A percentile compares a stretch with the other conserved stretches of the same genome.
Evolutionary conservation across 35 echinoderm and acorn worm genomes (phyloP).

Genomic region (Lytechinus variegatus): DNA sequence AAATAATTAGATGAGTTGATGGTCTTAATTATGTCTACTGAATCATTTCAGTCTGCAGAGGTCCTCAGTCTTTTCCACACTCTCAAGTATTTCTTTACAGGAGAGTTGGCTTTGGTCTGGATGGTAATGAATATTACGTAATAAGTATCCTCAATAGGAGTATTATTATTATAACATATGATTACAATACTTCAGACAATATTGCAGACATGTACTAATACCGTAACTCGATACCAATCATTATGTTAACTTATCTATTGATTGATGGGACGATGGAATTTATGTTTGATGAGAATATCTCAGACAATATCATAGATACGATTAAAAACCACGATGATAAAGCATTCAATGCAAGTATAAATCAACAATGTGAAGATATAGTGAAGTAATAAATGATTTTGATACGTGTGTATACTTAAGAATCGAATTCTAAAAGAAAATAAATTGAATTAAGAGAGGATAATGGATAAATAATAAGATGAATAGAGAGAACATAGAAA

Average conservation of each 20-base stretch:
- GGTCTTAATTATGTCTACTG: constrained; percentile 22
- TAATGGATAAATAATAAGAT: not conserved
- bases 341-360: not conserved
- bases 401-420: no score
- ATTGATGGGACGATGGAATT: not conserved
- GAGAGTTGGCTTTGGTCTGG: not conserved
- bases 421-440: not conserved
- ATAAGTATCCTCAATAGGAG: not conserved
- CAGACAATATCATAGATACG: not conserved
- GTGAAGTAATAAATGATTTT: not conserved
- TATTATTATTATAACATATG: not conserved
- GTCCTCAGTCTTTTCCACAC: not conserved
- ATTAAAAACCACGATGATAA: not conserved
- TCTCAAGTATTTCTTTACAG: not conserved
- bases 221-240: not conserved
- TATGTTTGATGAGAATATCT: not conserved
- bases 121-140: not conserved
- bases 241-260: not conserved
- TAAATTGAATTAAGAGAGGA: not conserved
- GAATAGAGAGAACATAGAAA: no score
- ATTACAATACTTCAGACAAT: not conserved
- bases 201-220: not conserved
- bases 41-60: not conserved
- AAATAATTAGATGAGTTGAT: constrained; percentile 15
- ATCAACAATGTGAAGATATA: not conserved